Base-by-base conservation (phyloP, 2,888 invertebrate genomes). In the Eledone cirrhosa region DNA sequence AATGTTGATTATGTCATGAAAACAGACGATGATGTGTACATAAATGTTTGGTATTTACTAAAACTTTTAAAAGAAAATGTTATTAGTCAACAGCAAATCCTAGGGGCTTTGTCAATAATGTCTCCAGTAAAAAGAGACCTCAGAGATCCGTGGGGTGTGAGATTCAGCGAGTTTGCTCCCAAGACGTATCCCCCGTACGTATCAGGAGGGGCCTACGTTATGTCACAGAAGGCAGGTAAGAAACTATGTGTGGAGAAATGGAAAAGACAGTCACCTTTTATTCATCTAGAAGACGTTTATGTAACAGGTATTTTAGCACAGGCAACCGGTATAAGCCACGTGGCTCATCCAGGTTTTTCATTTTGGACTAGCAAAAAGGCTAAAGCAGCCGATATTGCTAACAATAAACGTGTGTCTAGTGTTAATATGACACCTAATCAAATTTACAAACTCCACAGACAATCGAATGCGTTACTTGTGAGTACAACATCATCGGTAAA, bases 221-320 rank as follows among this genome's bases (percentile, higher is more conserved):
- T 84, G 80, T 77, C 81, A 11, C 31, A 48, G 19, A 29, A 77
- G 13, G 82, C 82, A 7, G 80, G 81, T 19, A 75, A 31, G n/a
- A 59, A 53, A 11, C 27, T 83, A 16, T 41, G 83, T 24, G 29
- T 31, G 29, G 48, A 76, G 13, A 77, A 76, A 24, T 67, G 78
- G 14, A 31, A 77, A 0, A 76, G 53, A 31, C 78, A 48, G 19
- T 75, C 48, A 1, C 80, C 80, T 14, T 79, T 78, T n/a, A 33
- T 84, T 1, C 83, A 83, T 24, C 72, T 84, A 22, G 84, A 84
- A 78, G 84, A 84, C 72, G 84, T 84, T 16, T 84, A 79, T 78
- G 78, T 84, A 76, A 84, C 84, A 16, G 84, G 84, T 7, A 77
- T 84, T n/a, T 78, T 84, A 27, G 83, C 83, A 27, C 75, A 53